phyloP scores from a whole-genome alignment of 2,113 vertebrate species.

The Tragelaphus buxtoni region DNA sequence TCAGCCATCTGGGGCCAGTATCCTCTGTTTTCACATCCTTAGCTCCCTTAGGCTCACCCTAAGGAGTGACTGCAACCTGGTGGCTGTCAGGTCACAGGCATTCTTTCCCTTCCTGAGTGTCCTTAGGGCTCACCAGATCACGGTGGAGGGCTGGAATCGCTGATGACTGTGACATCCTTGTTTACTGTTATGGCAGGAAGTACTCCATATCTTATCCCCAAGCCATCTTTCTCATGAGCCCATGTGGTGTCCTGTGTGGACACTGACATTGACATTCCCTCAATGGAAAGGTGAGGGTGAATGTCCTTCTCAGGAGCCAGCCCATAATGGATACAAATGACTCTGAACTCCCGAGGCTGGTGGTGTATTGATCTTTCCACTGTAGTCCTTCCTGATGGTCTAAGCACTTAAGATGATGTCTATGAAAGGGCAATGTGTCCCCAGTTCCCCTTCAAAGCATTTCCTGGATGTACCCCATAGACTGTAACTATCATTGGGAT shows the following conservation, averaged over 20 bases:
- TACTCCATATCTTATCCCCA: background rate
- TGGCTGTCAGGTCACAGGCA: background rate
- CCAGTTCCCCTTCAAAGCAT: background rate
- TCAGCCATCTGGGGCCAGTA: background rate
- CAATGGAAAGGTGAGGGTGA: background rate
- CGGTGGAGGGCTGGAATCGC: background rate
- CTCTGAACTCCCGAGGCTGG: background rate
- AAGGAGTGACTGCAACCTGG: background rate
- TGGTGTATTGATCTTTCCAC: background rate
- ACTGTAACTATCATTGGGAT: background rate
- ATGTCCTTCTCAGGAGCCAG: background rate
- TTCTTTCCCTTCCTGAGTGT: background rate
- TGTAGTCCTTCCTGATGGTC: background rate
- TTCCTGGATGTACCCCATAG: background rate
- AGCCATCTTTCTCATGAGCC: background rate
- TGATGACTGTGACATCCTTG: background rate
- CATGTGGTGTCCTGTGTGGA: background rate
- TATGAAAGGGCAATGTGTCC: background rate
- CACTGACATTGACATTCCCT: accelerated
- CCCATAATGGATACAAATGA: background rate
- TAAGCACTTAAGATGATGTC: background rate
- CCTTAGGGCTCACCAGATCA: background rate
- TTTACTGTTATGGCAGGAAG: background rate
- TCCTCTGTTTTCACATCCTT: background rate
- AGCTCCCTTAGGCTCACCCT: background rate